A percentile compares a stretch with the other conserved stretches of the same genome.
phyloP scores from a whole-genome alignment of 1,140 invertebrate species.

The Drosophila repletoides region DNA sequence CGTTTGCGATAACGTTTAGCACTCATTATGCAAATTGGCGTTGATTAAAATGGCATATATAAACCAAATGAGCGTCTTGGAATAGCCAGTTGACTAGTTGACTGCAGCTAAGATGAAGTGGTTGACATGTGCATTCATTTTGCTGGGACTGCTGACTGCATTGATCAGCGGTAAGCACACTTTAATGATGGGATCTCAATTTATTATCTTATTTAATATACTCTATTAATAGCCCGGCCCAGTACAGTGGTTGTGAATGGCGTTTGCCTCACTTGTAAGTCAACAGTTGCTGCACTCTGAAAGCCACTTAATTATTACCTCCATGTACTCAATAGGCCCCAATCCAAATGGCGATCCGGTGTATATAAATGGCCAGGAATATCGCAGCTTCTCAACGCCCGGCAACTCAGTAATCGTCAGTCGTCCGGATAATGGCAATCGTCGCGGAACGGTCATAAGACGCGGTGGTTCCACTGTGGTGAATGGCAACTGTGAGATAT shows the following conservation, averaged over 20 bases:
- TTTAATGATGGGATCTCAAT: background rate
- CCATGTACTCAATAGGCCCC: slow-evolving; percentile 44
- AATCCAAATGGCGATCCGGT: slow-evolving; percentile 56
- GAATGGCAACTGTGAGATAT: slow-evolving; percentile 51
- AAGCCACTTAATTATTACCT: background rate
- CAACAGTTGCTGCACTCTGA: background rate
- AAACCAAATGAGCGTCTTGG: slow-evolving; percentile 37
- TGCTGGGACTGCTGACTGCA: slow-evolving; percentile 46
- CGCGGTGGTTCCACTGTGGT: slow-evolving; percentile 53
- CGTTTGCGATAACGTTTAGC: slow-evolving; percentile 28
- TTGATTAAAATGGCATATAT: slow-evolving; percentile 39
- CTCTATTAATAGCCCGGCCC: slow-evolving; percentile 46
- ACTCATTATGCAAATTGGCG: slow-evolving; percentile 51
- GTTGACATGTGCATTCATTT: slow-evolving; percentile 53
- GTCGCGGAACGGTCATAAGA: slow-evolving; percentile 20
- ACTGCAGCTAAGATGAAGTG: slow-evolving; percentile 49
- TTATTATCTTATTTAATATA: slow-evolving; percentile 1
- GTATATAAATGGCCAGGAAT: slow-evolving; percentile 52
- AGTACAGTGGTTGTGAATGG: slow-evolving; percentile 61
- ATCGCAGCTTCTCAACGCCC: slow-evolving; percentile 54
- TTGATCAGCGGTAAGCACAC: slow-evolving; percentile 49
- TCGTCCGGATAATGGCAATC: slow-evolving; percentile 26
- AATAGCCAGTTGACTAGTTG: slow-evolving; percentile 6
- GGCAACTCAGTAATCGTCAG: slow-evolving; percentile 44
- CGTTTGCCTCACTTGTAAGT: slow-evolving; percentile 63